Evolutionary conservation across 2,113 vertebrate species (phyloP).

Genomic region (Halcyon malimbica): DNA sequence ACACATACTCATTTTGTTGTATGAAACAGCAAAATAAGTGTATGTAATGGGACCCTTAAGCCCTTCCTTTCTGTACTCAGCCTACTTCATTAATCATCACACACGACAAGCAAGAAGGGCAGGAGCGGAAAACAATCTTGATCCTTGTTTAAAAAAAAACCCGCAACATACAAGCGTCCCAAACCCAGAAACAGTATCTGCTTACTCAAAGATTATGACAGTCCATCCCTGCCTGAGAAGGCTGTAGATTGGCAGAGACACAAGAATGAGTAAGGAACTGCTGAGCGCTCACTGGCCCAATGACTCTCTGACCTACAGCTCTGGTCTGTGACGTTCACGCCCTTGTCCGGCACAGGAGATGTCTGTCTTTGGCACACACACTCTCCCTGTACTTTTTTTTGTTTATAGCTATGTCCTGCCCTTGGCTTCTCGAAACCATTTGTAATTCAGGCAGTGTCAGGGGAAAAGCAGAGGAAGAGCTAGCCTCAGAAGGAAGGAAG

Average conservation of each 20-base stretch:
- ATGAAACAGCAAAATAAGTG: too few species aligned
- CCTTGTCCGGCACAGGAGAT: neutral
- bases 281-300: too few species aligned
- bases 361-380: accelerated
- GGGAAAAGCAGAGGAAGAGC: neutral
- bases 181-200: neutral
- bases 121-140: neutral
- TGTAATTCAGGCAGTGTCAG: neutral
- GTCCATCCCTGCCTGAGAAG: neutral
- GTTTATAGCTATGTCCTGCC: neutral
- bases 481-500: neutral
- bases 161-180: neutral
- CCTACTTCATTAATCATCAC: neutral
- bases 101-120: neutral
- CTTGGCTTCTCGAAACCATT: neutral
- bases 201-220: neutral
- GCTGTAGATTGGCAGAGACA: neutral
- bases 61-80: neutral
- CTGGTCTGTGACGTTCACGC: too few species aligned
- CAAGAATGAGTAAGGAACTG: neutral
- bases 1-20: accelerated
- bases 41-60: neutral
- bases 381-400: neutral
- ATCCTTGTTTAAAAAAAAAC: neutral
- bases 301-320: neutral